A percentile compares a stretch with the other conserved stretches of the same genome.
These are phyloP conservation scores for Erethizon dorsatum DNA, from an alignment of 2,797 vertebrate species.

Conservation along the genomic window DNA sequence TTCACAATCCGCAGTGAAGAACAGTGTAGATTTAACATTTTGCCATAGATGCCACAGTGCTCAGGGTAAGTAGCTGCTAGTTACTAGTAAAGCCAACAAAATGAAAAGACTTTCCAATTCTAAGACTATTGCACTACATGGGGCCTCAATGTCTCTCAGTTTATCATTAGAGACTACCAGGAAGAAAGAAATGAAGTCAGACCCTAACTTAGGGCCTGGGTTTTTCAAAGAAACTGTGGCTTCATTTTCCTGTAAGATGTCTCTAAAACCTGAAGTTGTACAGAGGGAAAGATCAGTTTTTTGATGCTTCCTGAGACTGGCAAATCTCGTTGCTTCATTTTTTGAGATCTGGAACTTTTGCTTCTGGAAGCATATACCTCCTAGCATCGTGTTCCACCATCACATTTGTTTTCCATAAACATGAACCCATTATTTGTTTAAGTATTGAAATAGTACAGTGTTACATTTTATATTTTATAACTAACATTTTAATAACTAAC, in stretches of 20 bases:
- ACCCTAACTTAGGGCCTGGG: conserved; percentile 86
- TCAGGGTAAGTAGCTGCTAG: background rate
- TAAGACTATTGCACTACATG: background rate
- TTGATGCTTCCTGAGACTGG: conserved; percentile 83
- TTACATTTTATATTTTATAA: conserved; percentile 42
- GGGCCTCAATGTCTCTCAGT: background rate
- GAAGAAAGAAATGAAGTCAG: conserved; percentile 61
- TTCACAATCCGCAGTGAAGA: background rate
- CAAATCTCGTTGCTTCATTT: conserved; percentile 80
- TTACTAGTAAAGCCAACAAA: background rate
- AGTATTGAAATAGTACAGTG: conserved; percentile 40
- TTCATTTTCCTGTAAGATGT: conserved; percentile 88
- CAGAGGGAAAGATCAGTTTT: conserved; percentile 84
- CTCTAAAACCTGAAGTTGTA: conserved; percentile 78
- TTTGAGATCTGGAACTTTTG: conserved; percentile 86
- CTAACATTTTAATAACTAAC: conserved; percentile 57
- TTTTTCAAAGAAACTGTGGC: conserved; percentile 89
- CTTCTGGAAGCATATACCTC: conserved; percentile 78
- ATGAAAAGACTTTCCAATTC: background rate
- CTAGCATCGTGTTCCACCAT: conserved; percentile 84
- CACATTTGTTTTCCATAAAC: conserved; percentile 87
- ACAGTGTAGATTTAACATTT: background rate
- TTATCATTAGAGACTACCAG: background rate
- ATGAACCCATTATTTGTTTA: conserved; percentile 48
- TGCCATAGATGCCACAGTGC: background rate